Evolutionary conservation across 2,113 vertebrate species (phyloP).

Genomic region (Dicaeum eximium): DNA sequence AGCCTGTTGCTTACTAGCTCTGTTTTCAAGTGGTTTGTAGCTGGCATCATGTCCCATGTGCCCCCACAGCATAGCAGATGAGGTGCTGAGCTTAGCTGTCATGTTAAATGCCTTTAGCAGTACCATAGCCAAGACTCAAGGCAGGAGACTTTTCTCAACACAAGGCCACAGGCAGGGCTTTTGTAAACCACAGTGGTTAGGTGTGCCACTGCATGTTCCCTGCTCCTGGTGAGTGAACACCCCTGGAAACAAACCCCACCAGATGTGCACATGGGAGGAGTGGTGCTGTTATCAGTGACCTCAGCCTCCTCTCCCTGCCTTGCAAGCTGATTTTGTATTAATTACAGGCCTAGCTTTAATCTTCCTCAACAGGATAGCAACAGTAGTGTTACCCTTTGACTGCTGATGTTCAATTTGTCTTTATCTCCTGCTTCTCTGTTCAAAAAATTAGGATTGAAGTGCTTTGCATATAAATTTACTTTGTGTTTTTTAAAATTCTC

Average conservation of each 20-base stretch:
- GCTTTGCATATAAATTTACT: background rate
- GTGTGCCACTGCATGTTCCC: background rate
- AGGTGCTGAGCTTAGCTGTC: background rate
- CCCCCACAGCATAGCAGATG: background rate
- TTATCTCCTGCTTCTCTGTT: background rate
- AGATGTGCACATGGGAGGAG: fast-evolving
- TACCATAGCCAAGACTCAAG: background rate
- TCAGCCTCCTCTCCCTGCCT: background rate
- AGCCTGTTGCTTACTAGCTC: background rate
- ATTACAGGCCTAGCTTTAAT: background rate
- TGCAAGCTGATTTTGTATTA: background rate
- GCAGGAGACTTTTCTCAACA: background rate
- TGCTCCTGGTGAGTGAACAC: background rate
- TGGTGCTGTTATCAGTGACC: background rate
- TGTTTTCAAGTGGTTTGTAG: background rate
- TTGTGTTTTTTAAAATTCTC: background rate
- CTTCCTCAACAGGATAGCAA: background rate
- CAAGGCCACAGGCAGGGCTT: background rate
- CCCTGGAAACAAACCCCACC: background rate
- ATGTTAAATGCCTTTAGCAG: background rate
- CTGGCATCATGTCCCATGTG: fast-evolving
- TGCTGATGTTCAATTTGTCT: background rate
- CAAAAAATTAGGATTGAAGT: background rate
- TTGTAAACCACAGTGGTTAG: background rate
- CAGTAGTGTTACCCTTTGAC: background rate